Percentiles rank a stretch among this genome's conserved stretches.
Conservation (phyloP, 35 echinoderm and acorn worm species). For the Anneissia japonica region DNA sequence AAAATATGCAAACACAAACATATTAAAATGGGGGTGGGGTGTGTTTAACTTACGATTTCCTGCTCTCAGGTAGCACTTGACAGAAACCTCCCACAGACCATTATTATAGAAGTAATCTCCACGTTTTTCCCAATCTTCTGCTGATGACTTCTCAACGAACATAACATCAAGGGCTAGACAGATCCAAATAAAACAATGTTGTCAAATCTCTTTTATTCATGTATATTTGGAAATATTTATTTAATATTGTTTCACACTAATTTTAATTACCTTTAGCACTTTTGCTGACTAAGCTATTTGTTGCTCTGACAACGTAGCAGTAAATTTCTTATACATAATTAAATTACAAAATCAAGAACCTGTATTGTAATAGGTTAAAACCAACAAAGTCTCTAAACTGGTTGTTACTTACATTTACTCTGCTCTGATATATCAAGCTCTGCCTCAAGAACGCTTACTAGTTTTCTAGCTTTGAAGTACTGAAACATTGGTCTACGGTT, state of each 20-base stretch:
- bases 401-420: conserved; percentile 2
- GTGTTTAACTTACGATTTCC: conserved; percentile 9
- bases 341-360: not conserved
- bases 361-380: not conserved
- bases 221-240: no score
- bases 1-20: not conserved
- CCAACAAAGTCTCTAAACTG: not conserved
- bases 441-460: conserved; percentile 27
- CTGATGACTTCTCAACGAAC: conserved; percentile 35
- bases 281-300: no score
- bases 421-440: not conserved
- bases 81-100: conserved; percentile 38
- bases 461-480: conserved; percentile 24
- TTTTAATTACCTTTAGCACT: no score
- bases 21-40: not conserved
- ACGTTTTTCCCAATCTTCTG: conserved; percentile 44
- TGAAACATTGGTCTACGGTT: conserved; percentile 54
- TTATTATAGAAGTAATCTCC: conserved; percentile 57
- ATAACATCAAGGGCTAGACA: conserved; percentile 29
- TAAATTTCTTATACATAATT: no score
- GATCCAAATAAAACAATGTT: no score
- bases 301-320: no score
- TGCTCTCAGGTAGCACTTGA: conserved; percentile 37
- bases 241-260: no score
- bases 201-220: no score